Evolutionary conservation across 2,113 vertebrate genomes (phyloP).

Genomic region (Agapornis roseicollis): DNA sequence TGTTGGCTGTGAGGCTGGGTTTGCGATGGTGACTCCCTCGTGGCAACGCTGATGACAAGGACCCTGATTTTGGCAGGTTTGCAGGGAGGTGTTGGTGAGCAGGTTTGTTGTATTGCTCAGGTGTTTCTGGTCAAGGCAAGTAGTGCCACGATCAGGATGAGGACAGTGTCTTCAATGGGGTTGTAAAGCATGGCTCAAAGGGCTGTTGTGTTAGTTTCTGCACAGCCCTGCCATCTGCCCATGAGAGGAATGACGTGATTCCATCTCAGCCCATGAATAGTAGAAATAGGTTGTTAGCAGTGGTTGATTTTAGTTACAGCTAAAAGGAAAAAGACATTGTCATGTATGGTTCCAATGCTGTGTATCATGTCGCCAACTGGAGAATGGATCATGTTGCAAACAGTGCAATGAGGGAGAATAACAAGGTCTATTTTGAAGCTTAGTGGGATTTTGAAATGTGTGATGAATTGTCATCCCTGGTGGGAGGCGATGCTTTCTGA

Average conservation of each 20-base stretch:
- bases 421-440: background rate
- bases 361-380: background rate
- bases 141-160: background rate
- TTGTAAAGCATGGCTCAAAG: background rate
- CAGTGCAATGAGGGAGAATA: background rate
- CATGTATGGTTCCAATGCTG: background rate
- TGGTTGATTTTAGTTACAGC: background rate
- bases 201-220: background rate
- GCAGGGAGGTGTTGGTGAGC: background rate
- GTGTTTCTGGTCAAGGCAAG: background rate
- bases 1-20: background rate
- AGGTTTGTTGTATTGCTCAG: background rate
- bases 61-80: background rate
- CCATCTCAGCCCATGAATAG: background rate
- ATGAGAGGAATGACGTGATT: background rate
- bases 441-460: background rate
- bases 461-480: background rate
- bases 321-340: background rate
- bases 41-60: fast-evolving
- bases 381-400: background rate
- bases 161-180: background rate
- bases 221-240: background rate
- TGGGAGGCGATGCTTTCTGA: background rate
- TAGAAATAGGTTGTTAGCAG: background rate
- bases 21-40: background rate